Conservation (phyloP, 1,140 invertebrate species). For the Tetramorium parvispinum region DNA sequence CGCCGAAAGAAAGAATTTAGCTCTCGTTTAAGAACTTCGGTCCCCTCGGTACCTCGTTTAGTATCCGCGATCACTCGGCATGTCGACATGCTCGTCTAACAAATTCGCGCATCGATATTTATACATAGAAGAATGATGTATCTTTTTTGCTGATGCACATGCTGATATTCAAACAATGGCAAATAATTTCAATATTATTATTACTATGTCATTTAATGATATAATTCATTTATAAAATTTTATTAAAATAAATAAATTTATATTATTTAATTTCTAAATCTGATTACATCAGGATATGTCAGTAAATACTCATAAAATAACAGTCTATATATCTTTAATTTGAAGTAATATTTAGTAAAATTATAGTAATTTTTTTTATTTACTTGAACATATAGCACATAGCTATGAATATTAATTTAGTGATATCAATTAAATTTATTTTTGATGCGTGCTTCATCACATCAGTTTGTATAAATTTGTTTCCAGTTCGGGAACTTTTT, state of each 20-base stretch:
- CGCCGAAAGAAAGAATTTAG: constrained; percentile 43
- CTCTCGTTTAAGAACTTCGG: constrained; percentile 54
- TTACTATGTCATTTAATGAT: not conserved
- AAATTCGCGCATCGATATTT: constrained; percentile 58
- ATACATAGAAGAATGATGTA: not conserved
- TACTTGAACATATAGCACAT: not conserved
- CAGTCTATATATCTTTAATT: not conserved
- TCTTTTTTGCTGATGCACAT: not conserved
- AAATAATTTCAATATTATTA: not conserved
- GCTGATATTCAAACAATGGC: not conserved
- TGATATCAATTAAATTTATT: not conserved
- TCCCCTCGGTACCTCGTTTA: constrained; percentile 41
- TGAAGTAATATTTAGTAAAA: not conserved
- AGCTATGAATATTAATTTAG: not conserved
- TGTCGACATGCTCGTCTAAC: constrained; percentile 55
- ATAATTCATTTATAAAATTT: not conserved
- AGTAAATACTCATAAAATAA: not conserved
- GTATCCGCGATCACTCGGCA: constrained; percentile 44
- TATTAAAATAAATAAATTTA: not conserved
- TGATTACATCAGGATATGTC: not conserved
- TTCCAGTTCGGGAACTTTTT: not conserved
- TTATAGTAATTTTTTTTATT: not conserved
- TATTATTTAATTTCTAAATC: not conserved
- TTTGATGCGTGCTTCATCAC: not conserved
- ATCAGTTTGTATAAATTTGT: not conserved